phyloP scores from a whole-genome alignment of 2,888 invertebrate genomes.

The Seladonia tumulorum region DNA sequence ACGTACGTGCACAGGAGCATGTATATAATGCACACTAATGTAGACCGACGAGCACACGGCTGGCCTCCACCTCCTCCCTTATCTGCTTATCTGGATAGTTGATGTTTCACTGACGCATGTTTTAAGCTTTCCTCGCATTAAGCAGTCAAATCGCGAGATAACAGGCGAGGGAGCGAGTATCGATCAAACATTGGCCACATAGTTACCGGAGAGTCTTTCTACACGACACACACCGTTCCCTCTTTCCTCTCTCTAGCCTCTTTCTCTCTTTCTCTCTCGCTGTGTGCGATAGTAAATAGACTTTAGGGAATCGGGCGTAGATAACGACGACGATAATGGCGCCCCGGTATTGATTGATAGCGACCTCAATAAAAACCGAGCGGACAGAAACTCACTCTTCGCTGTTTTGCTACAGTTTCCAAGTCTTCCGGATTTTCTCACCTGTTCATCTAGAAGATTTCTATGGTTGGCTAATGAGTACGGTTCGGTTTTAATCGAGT shows the following conservation, averaged over 20 bases:
- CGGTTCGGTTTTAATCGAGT: too few relatives aligned
- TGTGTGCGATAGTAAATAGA: slow-evolving; percentile 35
- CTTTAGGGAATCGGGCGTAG: slow-evolving; percentile 39
- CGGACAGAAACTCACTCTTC: not conserved
- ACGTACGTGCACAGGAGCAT: not conserved
- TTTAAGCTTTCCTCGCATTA: slow-evolving; percentile 72
- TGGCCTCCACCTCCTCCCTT: slow-evolving; percentile 39
- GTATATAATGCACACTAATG: not conserved
- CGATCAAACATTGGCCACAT: slow-evolving; percentile 65
- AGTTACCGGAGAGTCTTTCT: slow-evolving; percentile 38
- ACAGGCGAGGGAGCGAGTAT: slow-evolving; percentile 51
- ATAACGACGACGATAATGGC: slow-evolving; percentile 50
- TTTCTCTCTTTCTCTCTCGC: not conserved
- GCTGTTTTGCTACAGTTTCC: not conserved
- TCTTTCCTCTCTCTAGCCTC: not conserved
- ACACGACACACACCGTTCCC: not conserved
- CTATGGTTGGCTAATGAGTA: not conserved
- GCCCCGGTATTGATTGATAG: slow-evolving; percentile 21
- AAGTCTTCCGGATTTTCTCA: not conserved
- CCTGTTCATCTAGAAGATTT: not conserved
- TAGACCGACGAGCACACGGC: not conserved
- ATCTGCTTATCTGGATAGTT: slow-evolving; percentile 70
- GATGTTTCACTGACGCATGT: slow-evolving; percentile 72
- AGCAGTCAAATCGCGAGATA: slow-evolving; percentile 64
- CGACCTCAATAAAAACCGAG: not conserved